Conservation (phyloP, 2,113 vertebrate genomes). For the Dromaius novaehollandiae region DNA sequence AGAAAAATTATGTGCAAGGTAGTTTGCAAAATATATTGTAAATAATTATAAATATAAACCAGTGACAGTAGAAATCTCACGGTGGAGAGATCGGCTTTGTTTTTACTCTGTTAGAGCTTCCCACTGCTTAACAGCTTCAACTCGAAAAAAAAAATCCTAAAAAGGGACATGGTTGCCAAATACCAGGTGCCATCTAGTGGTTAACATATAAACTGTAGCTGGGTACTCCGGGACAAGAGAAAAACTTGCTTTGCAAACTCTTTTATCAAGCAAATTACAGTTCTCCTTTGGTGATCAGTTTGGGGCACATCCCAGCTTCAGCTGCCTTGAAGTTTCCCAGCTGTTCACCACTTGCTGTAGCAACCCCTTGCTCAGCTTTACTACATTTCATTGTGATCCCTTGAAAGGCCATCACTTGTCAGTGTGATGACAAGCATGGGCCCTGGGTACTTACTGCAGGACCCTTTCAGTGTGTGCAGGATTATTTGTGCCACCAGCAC, state of each 20-base stretch:
- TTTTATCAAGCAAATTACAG: not conserved
- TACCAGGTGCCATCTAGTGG: constrained; percentile 77
- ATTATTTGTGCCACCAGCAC: not conserved
- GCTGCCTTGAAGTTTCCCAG: not conserved
- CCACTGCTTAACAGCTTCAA: not conserved
- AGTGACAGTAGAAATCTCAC: not conserved
- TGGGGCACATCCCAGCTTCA: not conserved
- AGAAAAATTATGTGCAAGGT: not conserved
- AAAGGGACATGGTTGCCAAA: constrained; percentile 32
- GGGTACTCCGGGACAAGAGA: accelerated
- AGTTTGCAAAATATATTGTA: not conserved
- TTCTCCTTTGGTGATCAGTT: not conserved
- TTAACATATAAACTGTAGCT: not conserved
- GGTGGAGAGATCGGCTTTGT: not conserved
- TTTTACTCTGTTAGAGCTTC: not conserved
- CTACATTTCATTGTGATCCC: not conserved
- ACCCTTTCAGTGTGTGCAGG: not conserved
- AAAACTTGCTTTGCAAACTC: not conserved
- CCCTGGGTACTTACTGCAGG: not conserved
- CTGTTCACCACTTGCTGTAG: not conserved
- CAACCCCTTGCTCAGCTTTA: not conserved
- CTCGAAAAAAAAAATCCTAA: not conserved
- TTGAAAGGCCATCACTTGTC: not conserved
- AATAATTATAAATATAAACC: not conserved
- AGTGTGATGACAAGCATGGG: not conserved